Base-by-base conservation (phyloP, 2,113 vertebrate genomes). In the Beaufortia kweichowensis region DNA sequence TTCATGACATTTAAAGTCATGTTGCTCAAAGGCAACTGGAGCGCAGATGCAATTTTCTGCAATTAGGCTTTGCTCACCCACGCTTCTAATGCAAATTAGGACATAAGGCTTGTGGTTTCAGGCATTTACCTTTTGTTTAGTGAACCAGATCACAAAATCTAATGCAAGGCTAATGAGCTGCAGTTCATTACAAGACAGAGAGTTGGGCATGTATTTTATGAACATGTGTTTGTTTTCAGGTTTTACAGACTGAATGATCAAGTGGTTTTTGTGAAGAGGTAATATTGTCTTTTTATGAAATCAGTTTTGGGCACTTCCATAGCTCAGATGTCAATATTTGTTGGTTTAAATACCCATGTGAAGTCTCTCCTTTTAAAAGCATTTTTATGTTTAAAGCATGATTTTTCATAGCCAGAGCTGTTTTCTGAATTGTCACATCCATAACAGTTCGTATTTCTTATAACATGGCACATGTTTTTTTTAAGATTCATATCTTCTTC, bases 1-100 rank as follows among this genome's bases (percentile, higher is more conserved):
- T 28, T 60, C 24, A 75, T 82, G 80, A 77, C 46, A 53, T 78
- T 79, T 71, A 65, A 84, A 83, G 76, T 67, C 67, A 73, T 50
- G 56, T 64, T 46, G 64, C 60, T 56, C 17, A 74, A 41, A 33
- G 33, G 31, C 43, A 75, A 57, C 66, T 57, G 66, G 39, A 80
- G 67, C n/a, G 62, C 63, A 78, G 55, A 50, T 50, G 48, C 48
- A 5, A 46, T 75, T 71, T 35, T 60, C 31, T 59, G 50, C 63
- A 62, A 77, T 79, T 50, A n/a, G 21, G 31, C 55, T 75, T 77
- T 78, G 31, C 50, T 76, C 31, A 60, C 9, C 12, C 53, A 48
- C 17, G 56, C 33, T 39, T 81, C 77, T 11, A 64, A 73, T 79
- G 57, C 79, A 67, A 78, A 82, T 82, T 55, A 71, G 56, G 64